Conservation (phyloP, 2,888 invertebrate species). For the Cordilura impudica region DNA sequence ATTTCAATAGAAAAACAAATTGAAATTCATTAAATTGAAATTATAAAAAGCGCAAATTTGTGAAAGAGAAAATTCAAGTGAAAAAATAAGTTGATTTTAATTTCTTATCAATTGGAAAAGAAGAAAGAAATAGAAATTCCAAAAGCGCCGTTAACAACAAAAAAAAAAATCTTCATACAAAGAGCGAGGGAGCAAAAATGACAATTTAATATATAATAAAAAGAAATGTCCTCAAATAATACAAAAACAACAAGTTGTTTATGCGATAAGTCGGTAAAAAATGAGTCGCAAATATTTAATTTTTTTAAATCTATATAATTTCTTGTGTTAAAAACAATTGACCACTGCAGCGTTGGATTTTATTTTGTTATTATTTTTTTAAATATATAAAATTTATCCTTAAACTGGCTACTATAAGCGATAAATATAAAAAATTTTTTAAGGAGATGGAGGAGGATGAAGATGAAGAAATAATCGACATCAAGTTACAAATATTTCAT, state of each 20-base stretch:
- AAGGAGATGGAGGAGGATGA: slow-evolving; percentile 73
- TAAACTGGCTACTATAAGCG: slow-evolving; percentile 69
- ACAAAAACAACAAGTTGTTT: background rate
- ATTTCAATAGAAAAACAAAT: background rate
- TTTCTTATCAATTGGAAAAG: background rate
- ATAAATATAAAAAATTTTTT: slow-evolving; percentile 70
- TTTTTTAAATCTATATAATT: no score
- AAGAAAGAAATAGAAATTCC: background rate
- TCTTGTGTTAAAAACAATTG: background rate
- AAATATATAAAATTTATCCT: background rate
- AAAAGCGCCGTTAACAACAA: background rate
- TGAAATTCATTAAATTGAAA: background rate
- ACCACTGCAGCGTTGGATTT: background rate
- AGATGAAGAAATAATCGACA: slow-evolving; percentile 87
- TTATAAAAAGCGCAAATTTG: background rate
- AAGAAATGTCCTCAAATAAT: background rate
- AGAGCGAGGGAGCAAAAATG: background rate
- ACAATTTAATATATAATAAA: background rate
- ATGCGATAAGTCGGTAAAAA: background rate
- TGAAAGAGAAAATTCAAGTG: background rate
- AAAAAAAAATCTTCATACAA: background rate
- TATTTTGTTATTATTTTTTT: background rate
- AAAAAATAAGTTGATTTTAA: background rate
- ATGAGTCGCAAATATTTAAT: background rate
- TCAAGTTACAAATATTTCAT: slow-evolving; percentile 94